Percentiles rank a stretch among this genome's conserved stretches.
These are phyloP conservation scores for Ageneiosus marmoratus DNA, from an alignment of 2,113 vertebrate genomes.

Conservation along the genomic window DNA sequence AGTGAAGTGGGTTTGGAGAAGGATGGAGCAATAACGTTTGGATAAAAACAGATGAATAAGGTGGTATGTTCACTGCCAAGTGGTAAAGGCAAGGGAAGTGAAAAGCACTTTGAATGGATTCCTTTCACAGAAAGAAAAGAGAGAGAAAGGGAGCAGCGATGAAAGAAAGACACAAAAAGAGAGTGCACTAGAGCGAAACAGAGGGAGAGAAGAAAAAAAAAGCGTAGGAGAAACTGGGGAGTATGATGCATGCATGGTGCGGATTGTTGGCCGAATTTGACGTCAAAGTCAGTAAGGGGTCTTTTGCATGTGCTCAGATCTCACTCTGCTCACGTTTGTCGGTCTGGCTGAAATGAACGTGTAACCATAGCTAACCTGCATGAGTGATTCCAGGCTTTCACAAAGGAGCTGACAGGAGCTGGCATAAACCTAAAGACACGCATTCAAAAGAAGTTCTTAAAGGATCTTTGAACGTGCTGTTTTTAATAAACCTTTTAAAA, in stretches of 20 bases:
- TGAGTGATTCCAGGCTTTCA: slow-evolving; percentile 8
- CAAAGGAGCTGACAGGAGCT: slow-evolving; percentile 16
- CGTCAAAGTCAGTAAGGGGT: slow-evolving; percentile 40
- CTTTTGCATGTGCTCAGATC: slow-evolving; percentile 25
- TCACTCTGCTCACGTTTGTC: slow-evolving; percentile 13
- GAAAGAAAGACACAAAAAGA: slow-evolving; percentile 28
- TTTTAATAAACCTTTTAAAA: background rate
- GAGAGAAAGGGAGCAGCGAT: slow-evolving; percentile 25
- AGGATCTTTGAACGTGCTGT: background rate
- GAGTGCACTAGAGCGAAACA: slow-evolving; percentile 24
- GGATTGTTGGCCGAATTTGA: slow-evolving; percentile 33
- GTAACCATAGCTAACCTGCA: slow-evolving; percentile 35
- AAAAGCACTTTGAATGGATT: slow-evolving; percentile 42
- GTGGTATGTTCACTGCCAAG: slow-evolving; percentile 48
- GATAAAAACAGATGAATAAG: slow-evolving; percentile 47
- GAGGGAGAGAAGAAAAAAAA: background rate
- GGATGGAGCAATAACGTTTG: slow-evolving; percentile 24
- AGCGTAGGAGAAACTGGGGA: slow-evolving; percentile 16
- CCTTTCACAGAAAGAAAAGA: slow-evolving; percentile 28
- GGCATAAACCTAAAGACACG: slow-evolving; percentile 14
- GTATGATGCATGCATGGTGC: slow-evolving; percentile 1
- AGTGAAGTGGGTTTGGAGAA: background rate
- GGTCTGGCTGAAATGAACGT: slow-evolving; percentile 21
- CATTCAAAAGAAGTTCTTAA: slow-evolving; percentile 9
- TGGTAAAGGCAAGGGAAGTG: slow-evolving; percentile 36